Base-by-base conservation (phyloP, 2,888 invertebrate species). In the Spodoptera picta region DNA sequence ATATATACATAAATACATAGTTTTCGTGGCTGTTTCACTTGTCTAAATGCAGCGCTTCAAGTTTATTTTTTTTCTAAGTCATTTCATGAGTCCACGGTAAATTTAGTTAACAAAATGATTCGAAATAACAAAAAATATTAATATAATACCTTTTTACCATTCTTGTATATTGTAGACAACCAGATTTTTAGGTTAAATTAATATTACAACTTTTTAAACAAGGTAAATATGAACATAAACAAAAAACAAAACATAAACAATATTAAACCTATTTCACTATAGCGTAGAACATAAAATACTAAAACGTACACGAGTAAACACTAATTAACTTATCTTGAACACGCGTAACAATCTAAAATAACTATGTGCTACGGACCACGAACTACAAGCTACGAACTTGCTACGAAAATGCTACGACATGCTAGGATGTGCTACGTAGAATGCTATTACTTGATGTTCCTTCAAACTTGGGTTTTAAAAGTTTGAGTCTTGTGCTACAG, bases 401-500 rank as follows among this genome's bases (percentile, higher is more conserved):
- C 69, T 77, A 75, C 68, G 65, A 27, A 46, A 1, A 3, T 7
- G 54, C 69, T 77, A 73, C 70, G 63, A 62, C 46, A 14, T 53
- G 58, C 63, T 67, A 68, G 63, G 65, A 63, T 12, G 19, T 64
- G 68, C 60, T 66, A 71, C 64, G 65, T 4, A 42, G 62, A 69
- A 66, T 66, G 11, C n/a, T 68, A 44, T 58, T 55, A 58, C 52
- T 60, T 49, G 48, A 58, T 65, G 50, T 63, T 64, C 41, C 50
- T 51, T 43, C 23, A 47, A 58, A 66, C 44, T 65, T 61, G 51
- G 31, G 2, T 64, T 72, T 57, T 60, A 42, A 49, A 60, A 61
- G 42, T 70, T 62, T 53, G 19, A 27, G 52, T 47, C 9, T 9
- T 36, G 36, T 9, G 9, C 27, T 5, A 27, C 5, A 27, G 27